Evolutionary conservation across 2,113 vertebrate genomes (phyloP).

Genomic region (Apistogramma diplotaenia): DNA sequence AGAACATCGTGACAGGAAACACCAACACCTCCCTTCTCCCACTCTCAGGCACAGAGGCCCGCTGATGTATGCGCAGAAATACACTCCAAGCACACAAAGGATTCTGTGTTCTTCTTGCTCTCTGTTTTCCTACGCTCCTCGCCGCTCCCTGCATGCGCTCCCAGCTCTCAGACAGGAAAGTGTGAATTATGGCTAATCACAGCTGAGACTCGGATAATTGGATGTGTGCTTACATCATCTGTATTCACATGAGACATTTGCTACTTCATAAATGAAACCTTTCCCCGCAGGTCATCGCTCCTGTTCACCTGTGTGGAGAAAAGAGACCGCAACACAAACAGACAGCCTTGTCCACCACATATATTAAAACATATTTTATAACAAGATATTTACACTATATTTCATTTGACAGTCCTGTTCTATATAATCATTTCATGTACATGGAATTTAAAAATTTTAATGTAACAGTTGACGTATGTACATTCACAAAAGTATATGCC

Average conservation of each 20-base stretch:
- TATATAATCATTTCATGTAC: slow-evolving; percentile 14
- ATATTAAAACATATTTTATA: slow-evolving; percentile 39
- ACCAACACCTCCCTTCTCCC: slow-evolving; percentile 24
- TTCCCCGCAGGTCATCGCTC: background rate
- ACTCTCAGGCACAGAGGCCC: background rate
- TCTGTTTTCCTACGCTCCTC: background rate
- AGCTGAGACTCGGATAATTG: slow-evolving; percentile 36
- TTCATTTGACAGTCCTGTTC: slow-evolving; percentile 3
- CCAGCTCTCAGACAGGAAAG: background rate
- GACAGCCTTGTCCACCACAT: background rate
- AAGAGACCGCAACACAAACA: background rate
- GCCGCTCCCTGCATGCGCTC: background rate
- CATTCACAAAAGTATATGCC: slow-evolving; percentile 40
- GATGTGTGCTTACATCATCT: slow-evolving; percentile 4
- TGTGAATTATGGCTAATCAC: slow-evolving; percentile 59
- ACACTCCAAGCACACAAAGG: background rate
- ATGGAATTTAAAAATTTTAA: slow-evolving; percentile 38
- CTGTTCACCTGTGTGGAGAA: background rate
- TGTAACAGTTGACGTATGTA: slow-evolving; percentile 15
- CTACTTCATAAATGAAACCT: background rate
- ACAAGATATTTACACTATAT: slow-evolving; percentile 40
- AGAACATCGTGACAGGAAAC: slow-evolving; percentile 22
- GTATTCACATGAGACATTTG: slow-evolving; percentile 1
- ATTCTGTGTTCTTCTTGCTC: background rate
- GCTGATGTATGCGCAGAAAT: background rate